Conservation (phyloP, 2,113 vertebrate species). For the Cathartes aura region DNA sequence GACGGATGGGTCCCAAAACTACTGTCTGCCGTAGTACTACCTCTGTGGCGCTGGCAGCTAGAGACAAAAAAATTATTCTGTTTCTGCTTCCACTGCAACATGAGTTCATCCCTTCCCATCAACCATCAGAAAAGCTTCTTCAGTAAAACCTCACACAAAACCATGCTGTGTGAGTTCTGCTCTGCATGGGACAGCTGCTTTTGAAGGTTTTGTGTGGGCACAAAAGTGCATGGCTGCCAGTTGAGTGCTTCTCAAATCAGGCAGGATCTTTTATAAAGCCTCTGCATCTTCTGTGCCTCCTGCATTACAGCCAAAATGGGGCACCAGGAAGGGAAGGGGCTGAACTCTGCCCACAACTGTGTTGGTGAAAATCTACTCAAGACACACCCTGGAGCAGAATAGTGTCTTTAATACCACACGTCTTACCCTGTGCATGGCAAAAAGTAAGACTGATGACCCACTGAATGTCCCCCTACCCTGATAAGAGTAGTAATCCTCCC, state of each 20-base stretch:
- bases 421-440: background rate
- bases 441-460: background rate
- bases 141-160: background rate
- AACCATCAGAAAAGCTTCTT: background rate
- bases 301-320: background rate
- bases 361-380: background rate
- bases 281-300: background rate
- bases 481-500: accelerated
- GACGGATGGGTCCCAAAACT: background rate
- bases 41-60: accelerated
- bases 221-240: background rate
- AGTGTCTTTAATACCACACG: background rate
- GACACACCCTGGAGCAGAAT: background rate
- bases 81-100: background rate
- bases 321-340: background rate
- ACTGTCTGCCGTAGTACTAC: background rate
- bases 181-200: background rate
- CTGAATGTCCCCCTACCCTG: accelerated
- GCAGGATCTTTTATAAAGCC: background rate
- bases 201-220: background rate
- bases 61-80: background rate
- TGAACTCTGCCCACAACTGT: background rate
- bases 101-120: background rate
- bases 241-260: background rate
- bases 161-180: background rate